Evolutionary conservation across 92 coral and sea anemone species (phyloP).

Genomic region (Palythoa caribaeorum): DNA sequence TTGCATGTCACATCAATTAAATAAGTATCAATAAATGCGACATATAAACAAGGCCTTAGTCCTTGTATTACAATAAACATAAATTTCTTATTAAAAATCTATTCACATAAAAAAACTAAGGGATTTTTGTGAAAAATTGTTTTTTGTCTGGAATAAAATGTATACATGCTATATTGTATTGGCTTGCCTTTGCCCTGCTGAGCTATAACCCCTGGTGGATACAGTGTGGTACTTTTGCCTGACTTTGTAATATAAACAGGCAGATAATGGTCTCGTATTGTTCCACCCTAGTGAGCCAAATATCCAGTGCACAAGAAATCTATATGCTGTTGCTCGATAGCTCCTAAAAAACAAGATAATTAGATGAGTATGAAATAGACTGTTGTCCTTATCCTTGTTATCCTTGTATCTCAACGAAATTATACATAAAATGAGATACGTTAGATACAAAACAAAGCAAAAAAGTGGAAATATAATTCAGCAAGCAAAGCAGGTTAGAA

Average conservation of each 20-base stretch:
- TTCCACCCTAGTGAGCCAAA: slow-evolving; percentile 62
- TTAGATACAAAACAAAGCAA: background rate
- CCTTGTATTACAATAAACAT: slow-evolving; percentile 3
- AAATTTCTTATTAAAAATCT: slow-evolving; percentile 3
- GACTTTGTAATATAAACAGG: slow-evolving; percentile 49
- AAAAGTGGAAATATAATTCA: background rate
- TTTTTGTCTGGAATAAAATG: background rate
- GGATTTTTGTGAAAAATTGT: background rate
- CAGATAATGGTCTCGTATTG: slow-evolving; percentile 53
- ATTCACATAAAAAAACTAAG: background rate
- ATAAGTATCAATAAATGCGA: background rate
- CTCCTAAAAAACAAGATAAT: slow-evolving; percentile 30
- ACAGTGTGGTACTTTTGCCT: slow-evolving; percentile 52
- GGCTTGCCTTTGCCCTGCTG: slow-evolving; percentile 55
- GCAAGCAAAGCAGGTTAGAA: background rate
- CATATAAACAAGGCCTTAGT: background rate
- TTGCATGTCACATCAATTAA: background rate
- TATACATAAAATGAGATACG: background rate
- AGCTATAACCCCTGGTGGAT: slow-evolving; percentile 54
- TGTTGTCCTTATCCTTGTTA: background rate
- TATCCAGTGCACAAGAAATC: slow-evolving; percentile 58
- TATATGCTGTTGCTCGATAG: slow-evolving; percentile 60
- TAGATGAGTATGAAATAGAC: background rate
- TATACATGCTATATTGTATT: slow-evolving; percentile 3
- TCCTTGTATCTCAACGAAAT: background rate